Evolutionary conservation across 2,888 invertebrate species (phyloP).

Genomic region (Rambutsinella grinnellia): DNA sequence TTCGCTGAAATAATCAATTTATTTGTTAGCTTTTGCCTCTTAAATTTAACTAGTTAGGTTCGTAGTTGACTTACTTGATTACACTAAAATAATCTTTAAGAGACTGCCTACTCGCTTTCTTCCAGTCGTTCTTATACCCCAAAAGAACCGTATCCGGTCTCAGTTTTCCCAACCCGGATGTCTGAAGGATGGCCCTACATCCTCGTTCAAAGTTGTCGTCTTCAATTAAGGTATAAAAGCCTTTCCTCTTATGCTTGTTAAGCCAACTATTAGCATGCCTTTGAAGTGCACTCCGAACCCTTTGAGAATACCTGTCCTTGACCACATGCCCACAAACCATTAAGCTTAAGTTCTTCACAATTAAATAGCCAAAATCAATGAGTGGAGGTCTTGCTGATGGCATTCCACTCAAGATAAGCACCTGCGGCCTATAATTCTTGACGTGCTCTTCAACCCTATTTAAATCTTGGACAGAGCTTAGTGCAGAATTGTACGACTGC

Average conservation of each 20-base stretch:
- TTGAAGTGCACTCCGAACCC: constrained; percentile 78
- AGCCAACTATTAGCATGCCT: constrained; percentile 87
- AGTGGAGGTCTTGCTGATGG: constrained; percentile 73
- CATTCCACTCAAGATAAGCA: constrained; percentile 73
- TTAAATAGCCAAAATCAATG: constrained; percentile 73
- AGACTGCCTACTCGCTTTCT: constrained; percentile 79
- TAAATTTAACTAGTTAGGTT: no score
- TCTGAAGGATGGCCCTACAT: constrained; percentile 85
- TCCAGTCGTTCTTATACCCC: constrained; percentile 96
- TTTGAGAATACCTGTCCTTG: constrained; percentile 69
- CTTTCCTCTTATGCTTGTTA: constrained; percentile 82
- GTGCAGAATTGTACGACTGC: constrained; percentile 73
- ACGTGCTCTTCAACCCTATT: constrained; percentile 74
- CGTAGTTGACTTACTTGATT: constrained; percentile 80
- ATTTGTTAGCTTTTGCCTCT: no score
- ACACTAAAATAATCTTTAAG: constrained; percentile 92
- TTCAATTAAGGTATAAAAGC: constrained; percentile 86
- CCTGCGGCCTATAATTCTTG: constrained; percentile 75
- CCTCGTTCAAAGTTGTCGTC: constrained; percentile 81
- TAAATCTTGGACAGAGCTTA: constrained; percentile 72
- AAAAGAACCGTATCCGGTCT: constrained; percentile 83
- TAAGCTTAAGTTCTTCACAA: constrained; percentile 73
- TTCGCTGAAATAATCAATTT: no score
- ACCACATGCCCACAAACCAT: constrained; percentile 75
- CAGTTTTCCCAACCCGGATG: constrained; percentile 94